These are phyloP conservation scores for Andrena minutula DNA, from an alignment of 2,888 invertebrate species.

Conservation along the genomic window DNA sequence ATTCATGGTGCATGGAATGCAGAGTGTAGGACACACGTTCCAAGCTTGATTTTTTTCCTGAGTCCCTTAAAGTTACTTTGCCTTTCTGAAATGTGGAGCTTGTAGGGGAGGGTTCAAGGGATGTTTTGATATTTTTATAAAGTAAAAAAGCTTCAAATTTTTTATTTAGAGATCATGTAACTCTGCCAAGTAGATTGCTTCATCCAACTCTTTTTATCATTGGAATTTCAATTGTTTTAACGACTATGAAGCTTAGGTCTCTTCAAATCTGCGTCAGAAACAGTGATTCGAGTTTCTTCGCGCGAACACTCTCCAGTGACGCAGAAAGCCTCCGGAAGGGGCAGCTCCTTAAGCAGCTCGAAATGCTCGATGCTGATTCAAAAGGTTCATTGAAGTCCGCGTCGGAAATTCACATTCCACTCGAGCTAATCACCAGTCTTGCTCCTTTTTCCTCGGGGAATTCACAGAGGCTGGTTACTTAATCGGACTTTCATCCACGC, in stretches of 20 bases:
- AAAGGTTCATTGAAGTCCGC: constrained; percentile 36
- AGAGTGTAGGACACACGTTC: too few relatives aligned
- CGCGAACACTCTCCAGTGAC: background rate
- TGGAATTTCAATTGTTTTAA: background rate
- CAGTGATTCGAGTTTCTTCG: constrained; percentile 5
- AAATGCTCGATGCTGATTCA: constrained; percentile 8
- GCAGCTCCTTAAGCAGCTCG: constrained; percentile 15
- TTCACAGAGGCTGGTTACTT: constrained; percentile 36
- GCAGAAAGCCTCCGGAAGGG: background rate
- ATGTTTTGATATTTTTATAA: too few relatives aligned
- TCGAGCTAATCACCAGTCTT: constrained; percentile 33
- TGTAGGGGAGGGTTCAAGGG: too few relatives aligned
- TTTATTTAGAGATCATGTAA: too few relatives aligned
- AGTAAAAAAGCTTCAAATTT: too few relatives aligned
- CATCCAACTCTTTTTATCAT: background rate
- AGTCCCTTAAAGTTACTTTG: too few relatives aligned
- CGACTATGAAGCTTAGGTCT: background rate
- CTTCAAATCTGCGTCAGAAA: background rate
- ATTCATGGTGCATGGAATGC: too few relatives aligned
- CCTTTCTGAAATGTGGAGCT: too few relatives aligned
- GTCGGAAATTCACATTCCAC: constrained; percentile 34
- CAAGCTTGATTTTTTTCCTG: too few relatives aligned
- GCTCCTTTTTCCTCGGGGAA: constrained; percentile 27
- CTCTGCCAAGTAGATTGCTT: background rate
- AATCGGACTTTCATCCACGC: constrained; percentile 38